Conservation (phyloP, 2,888 invertebrate species). For the Agrotis puta region DNA sequence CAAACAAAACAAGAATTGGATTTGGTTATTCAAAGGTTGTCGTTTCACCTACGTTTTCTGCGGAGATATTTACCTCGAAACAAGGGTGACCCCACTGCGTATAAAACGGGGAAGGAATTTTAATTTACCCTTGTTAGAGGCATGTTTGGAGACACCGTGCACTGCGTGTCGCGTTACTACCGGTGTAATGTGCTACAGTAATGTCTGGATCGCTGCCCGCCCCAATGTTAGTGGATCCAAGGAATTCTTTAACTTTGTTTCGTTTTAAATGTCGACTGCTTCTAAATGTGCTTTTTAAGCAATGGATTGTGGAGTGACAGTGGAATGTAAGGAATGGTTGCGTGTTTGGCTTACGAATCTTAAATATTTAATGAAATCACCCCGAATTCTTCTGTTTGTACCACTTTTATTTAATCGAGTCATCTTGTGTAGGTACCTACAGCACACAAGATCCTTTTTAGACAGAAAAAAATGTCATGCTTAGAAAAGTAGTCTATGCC, state of each 20-base stretch:
- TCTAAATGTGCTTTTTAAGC: slow-evolving; percentile 46
- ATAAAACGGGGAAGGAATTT: slow-evolving; percentile 83
- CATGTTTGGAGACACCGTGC: slow-evolving; percentile 70
- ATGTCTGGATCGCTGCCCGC: slow-evolving; percentile 60
- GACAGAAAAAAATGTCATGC: too few relatives aligned
- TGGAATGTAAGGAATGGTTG: slow-evolving; percentile 27
- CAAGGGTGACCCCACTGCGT: slow-evolving; percentile 74
- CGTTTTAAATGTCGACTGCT: slow-evolving; percentile 43
- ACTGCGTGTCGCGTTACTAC: slow-evolving; percentile 63
- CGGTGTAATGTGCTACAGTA: slow-evolving; percentile 68
- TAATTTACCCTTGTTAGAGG: slow-evolving; percentile 86
- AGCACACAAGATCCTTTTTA: too few relatives aligned
- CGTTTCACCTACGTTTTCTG: slow-evolving; percentile 28
- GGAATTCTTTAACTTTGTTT: slow-evolving; percentile 63
- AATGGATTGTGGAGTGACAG: slow-evolving; percentile 36
- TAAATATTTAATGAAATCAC: slow-evolving; percentile 2
- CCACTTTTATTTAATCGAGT: too few relatives aligned
- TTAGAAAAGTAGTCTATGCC: not conserved
- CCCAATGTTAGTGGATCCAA: slow-evolving; percentile 44
- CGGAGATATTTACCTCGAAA: slow-evolving; percentile 59
- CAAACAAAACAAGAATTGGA: slow-evolving; percentile 19
- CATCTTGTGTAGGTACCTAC: too few relatives aligned
- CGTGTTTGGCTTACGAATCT: not conserved
- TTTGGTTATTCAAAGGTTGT: not conserved
- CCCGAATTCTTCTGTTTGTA: too few relatives aligned